Base-by-base conservation (phyloP, 2,797 vertebrate genomes). In the Tauraco hartlaubi region DNA sequence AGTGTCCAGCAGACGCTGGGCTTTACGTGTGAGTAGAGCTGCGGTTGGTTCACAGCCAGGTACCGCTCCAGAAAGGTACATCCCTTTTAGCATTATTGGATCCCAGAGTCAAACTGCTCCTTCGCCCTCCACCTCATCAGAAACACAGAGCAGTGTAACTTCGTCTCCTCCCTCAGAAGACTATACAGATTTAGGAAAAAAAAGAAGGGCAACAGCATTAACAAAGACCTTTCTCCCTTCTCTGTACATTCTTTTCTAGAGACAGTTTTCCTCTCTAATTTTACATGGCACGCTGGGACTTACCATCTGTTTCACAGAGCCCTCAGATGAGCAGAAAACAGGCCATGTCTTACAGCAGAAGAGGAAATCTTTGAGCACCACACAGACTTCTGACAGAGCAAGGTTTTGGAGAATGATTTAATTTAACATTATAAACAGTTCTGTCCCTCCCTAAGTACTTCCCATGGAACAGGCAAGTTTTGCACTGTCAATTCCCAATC, bases 261-360 rank as follows among this genome's bases (percentile, higher is more conserved):
- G 20, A 73, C 49, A 86, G 37, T 72, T 90, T 93, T 92, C n/a
- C 39, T 71, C 59, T 96, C 67, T 95, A 95, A 94, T 94, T 97
- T 95, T 92, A 89, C 92, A 89, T 72, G 92, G 52, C 86, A 71
- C 2, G 0, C 17, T 67, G 79, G 73, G 63, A 89, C 18, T 83
- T 91, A 31, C 91, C 91, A 94, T 95, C 94, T 97, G 85, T 76
- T 96, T 86, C 72, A 69, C 48, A 73, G 75, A 91, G 9, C 41
- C 56, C 35, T 73, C 77, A 66, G 79, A 74, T 41, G 46, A 94
- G 51, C 41, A 69, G 78, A 91, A 90, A 54, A 9, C 9, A 59
- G 58, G 22, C 22, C 16, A 22, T 59, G 37, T 71, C 87, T 94
- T 90, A 33, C 0, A 82, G 74, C 33, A 92, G 58, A 66, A 85